Conservation (phyloP, 2,888 invertebrate species). For the Chloromyia formosa region DNA sequence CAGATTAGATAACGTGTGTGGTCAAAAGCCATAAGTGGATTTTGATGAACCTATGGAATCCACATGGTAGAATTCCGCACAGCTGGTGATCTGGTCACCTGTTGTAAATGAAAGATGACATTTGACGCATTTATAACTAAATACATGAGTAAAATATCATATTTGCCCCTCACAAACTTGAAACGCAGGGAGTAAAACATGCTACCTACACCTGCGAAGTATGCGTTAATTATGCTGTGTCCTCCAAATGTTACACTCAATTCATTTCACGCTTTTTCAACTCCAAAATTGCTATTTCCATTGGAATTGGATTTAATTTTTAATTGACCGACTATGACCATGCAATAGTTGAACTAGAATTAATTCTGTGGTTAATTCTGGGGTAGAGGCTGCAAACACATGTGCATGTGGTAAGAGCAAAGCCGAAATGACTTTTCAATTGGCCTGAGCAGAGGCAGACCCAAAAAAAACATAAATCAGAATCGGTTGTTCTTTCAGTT, state of each 20-base stretch:
- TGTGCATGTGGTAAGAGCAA: too few relatives aligned
- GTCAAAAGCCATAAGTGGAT: not conserved
- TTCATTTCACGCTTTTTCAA: not conserved
- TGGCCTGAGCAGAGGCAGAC: not conserved
- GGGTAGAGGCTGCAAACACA: not conserved
- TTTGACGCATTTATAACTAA: too few relatives aligned
- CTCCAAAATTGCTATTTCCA: not conserved
- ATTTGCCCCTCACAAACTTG: not conserved
- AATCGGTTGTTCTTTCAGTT: not conserved
- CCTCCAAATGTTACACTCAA: not conserved
- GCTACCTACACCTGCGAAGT: not conserved
- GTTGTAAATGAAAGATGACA: not conserved
- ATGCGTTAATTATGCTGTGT: not conserved
- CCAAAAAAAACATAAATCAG: not conserved
- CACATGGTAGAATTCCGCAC: not conserved
- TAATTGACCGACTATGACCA: conserved; percentile 30
- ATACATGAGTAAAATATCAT: not conserved
- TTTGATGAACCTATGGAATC: not conserved
- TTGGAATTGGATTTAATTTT: not conserved
- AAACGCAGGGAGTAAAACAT: not conserved
- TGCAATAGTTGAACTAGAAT: conserved; percentile 16
- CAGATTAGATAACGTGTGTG: not conserved
- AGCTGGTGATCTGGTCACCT: not conserved
- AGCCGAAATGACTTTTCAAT: not conserved
- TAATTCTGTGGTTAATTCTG: not conserved